phyloP scores from a whole-genome alignment of 2,797 vertebrate genomes.

The Hylomyscus alleni region DNA sequence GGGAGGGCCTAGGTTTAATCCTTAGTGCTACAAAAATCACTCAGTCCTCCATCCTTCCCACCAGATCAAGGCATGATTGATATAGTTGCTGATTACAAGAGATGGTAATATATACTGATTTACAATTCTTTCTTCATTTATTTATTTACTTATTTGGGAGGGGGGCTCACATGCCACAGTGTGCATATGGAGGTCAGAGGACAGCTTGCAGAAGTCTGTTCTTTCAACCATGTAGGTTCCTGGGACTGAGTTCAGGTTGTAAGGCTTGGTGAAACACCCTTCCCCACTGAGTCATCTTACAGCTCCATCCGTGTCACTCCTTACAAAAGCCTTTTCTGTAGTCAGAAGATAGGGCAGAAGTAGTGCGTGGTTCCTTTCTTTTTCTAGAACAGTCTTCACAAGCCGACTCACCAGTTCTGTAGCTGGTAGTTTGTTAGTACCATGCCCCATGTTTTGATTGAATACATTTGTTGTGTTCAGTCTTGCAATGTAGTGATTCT shows the following conservation, averaged over 20 bases:
- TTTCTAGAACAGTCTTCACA: background rate
- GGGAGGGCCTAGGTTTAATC: background rate
- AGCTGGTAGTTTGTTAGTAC: background rate
- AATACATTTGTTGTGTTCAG: background rate
- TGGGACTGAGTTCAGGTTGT: background rate
- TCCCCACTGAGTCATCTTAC: background rate
- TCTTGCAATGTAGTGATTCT: background rate
- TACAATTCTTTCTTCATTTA: background rate
- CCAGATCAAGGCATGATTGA: too few species aligned
- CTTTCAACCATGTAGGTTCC: background rate
- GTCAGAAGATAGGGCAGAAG: background rate
- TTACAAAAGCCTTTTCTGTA: background rate
- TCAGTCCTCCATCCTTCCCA: too few species aligned
- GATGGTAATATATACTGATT: background rate
- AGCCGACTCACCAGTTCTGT: background rate
- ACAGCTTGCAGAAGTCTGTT: background rate
- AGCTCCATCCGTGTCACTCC: background rate
- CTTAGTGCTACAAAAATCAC: background rate
- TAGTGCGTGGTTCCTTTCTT: background rate
- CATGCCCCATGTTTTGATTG: background rate
- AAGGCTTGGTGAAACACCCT: too few species aligned
- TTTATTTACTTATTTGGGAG: background rate
- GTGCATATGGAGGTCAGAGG: background rate
- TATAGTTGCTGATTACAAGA: background rate
- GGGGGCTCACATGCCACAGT: background rate